These are phyloP conservation scores for Neoaliturus tenellus DNA, from an alignment of 2,888 invertebrate genomes.

Conservation along the genomic window DNA sequence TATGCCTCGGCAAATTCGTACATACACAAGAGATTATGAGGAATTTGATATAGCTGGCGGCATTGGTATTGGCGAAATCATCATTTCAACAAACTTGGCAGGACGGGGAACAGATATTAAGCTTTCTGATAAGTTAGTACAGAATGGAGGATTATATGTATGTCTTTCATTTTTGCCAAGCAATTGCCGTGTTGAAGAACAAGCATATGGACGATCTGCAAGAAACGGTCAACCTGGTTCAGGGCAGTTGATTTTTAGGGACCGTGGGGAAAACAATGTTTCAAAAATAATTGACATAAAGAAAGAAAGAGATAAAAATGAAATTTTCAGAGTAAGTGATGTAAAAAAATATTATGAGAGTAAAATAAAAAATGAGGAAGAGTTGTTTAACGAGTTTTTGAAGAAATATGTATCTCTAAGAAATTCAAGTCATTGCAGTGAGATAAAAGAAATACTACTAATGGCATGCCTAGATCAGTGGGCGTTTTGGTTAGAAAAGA, in stretches of 20 bases:
- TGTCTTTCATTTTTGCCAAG: slow-evolving; percentile 70
- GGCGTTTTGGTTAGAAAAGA: slow-evolving; percentile 67
- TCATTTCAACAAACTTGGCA: slow-evolving; percentile 71
- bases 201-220: slow-evolving; percentile 71
- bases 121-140: slow-evolving; percentile 65
- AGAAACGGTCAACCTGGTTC: slow-evolving; percentile 70
- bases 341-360: slow-evolving; percentile 64
- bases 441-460: slow-evolving; percentile 62
- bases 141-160: slow-evolving; percentile 71
- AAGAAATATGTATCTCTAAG: slow-evolving; percentile 60
- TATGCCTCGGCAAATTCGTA: slow-evolving; percentile 45
- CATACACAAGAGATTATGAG: slow-evolving; percentile 62
- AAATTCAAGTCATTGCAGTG: slow-evolving; percentile 12
- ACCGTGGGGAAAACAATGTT: not conserved
- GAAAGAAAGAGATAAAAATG: slow-evolving; percentile 63
- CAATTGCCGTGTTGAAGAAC: slow-evolving; percentile 71
- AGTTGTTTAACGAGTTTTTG: slow-evolving; percentile 63
- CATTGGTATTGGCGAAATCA: slow-evolving; percentile 65
- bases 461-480: slow-evolving; percentile 65
- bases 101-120: slow-evolving; percentile 71
- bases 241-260: slow-evolving; percentile 67
- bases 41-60: slow-evolving; percentile 40
- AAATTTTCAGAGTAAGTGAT: slow-evolving; percentile 63
- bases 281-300: slow-evolving; percentile 63
- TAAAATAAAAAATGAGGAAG: slow-evolving; percentile 65